Evolutionary conservation across 2,888 invertebrate species (phyloP).

Genomic region (Clostera curtula): DNA sequence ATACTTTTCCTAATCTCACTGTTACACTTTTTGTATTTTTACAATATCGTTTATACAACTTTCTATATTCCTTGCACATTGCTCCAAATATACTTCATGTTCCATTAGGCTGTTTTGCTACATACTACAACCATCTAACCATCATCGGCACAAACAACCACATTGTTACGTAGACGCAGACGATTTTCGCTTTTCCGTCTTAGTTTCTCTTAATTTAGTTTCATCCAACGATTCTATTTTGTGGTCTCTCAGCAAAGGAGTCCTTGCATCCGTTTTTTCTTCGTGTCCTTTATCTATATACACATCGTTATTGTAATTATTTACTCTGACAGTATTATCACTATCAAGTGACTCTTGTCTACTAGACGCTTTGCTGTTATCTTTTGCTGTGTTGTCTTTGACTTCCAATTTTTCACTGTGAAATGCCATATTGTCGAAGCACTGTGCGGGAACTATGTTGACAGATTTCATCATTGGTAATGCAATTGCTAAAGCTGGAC

Average conservation of each 20-base stretch:
- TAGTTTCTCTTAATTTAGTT: slow-evolving; percentile 58
- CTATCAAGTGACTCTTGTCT: slow-evolving; percentile 53
- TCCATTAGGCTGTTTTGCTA: no score
- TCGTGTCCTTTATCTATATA: slow-evolving; percentile 48
- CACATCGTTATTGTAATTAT: slow-evolving; percentile 55
- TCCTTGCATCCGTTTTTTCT: slow-evolving; percentile 60
- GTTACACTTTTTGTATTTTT: slow-evolving; percentile 6
- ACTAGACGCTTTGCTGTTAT: slow-evolving; percentile 42
- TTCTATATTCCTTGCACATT: background rate
- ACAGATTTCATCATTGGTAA: slow-evolving; percentile 76
- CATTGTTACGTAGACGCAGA: slow-evolving; percentile 62
- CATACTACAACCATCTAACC: no score
- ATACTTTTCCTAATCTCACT: slow-evolving; percentile 10
- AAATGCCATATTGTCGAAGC: slow-evolving; percentile 69
- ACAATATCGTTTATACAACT: background rate
- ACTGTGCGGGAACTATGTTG: slow-evolving; percentile 63
- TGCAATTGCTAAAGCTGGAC: slow-evolving; percentile 77
- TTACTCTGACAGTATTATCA: slow-evolving; percentile 49
- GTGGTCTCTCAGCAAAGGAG: slow-evolving; percentile 59
- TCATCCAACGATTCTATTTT: slow-evolving; percentile 68
- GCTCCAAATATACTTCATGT: no score
- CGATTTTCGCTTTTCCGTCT: slow-evolving; percentile 64
- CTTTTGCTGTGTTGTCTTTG: slow-evolving; percentile 28
- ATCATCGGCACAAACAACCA: background rate
- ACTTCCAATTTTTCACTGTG: slow-evolving; percentile 51